Base-by-base conservation (phyloP, 2,888 invertebrate species). In the Archips xylosteana region DNA sequence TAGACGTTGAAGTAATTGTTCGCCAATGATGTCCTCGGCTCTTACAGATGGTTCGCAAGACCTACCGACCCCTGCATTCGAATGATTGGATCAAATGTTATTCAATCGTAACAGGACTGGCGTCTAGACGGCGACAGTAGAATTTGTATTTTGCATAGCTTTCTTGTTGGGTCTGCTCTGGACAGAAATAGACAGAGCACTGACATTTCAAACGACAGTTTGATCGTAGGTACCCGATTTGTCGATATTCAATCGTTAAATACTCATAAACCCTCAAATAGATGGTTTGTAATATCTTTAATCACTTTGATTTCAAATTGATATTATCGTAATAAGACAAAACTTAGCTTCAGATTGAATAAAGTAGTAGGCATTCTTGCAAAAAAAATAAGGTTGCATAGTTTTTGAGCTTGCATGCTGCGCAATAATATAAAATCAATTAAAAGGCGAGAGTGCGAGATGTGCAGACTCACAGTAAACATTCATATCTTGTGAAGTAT, bases 81-180 rank as follows among this genome's bases (percentile, higher is more conserved):
- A 88, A 81, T 93, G 93, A 93, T 93, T 94, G 92, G 93, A 92
- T 94, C 92, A 92, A 94, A 90, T 92, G 83, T 92, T 92, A 92
- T 92, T 90, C 89, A 91, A 92, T 94, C 91, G 90, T 86, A 88
- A 85, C 87, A 88, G 86, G 85, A 89, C 85, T 83, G 85, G 82
- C 89, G 92, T 90, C 93, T 88, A 93, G 94, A 92, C 94, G 92
- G 91, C 92, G 93, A 87, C 93, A 82, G 84, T 81, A 89, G 89
- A 91, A 93, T 92, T 94, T 92, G 87, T 87, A 88, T 88, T 89
- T 91, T 89, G 89, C 91, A 90, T 91, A 89, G 90, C 88, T 91
- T 92, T 91, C 91, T 90, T 91, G 90, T 92, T 92, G 89, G 90
- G 86, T 89, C 88, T 89, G 89, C 82, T 81, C 79, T 84, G 83